Conservation (phyloP, 2,113 vertebrate species). For the Salvelinus sp. region DNA sequence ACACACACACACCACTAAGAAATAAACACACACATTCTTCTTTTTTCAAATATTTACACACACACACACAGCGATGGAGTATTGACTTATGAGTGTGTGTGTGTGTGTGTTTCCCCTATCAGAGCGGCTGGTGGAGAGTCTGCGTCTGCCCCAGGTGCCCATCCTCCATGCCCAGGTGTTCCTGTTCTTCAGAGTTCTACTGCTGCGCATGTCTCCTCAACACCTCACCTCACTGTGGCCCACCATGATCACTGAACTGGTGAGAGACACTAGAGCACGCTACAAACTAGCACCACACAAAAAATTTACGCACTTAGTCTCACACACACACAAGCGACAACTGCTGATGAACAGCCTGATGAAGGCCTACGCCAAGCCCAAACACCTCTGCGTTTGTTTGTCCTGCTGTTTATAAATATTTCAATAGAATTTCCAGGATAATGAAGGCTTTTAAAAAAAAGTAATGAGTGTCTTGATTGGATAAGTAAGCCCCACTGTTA, state of each 20-base stretch:
- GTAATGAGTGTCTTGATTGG: too few relatives aligned
- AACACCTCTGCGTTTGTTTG: too few relatives aligned
- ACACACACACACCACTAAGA: conserved; percentile 1
- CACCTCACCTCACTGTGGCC: conserved; percentile 98
- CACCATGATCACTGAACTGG: conserved; percentile 98
- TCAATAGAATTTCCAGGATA: too few relatives aligned
- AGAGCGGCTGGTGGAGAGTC: conserved; percentile 98
- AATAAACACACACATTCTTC: neutral
- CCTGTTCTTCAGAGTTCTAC: conserved; percentile 97
- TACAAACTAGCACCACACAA: neutral
- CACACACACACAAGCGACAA: neutral
- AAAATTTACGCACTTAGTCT: neutral
- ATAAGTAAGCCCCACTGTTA: too few relatives aligned
- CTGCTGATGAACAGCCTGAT: too few relatives aligned
- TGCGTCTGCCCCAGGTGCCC: conserved; percentile 95
- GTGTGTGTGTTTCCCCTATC: conserved; percentile 24
- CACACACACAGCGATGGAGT: neutral
- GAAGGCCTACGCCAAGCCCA: too few relatives aligned
- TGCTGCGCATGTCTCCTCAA: conserved; percentile 97
- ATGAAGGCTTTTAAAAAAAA: too few relatives aligned
- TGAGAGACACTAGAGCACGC: conserved; percentile 61
- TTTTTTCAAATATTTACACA: neutral
- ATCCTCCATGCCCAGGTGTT: conserved; percentile 99
- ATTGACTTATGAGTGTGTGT: neutral
- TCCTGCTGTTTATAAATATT: too few relatives aligned